Percentiles rank a stretch among this genome's conserved stretches.
Evolutionary conservation across 2,888 invertebrate genomes (phyloP).

Genomic region (Stomorhina lunata): DNA sequence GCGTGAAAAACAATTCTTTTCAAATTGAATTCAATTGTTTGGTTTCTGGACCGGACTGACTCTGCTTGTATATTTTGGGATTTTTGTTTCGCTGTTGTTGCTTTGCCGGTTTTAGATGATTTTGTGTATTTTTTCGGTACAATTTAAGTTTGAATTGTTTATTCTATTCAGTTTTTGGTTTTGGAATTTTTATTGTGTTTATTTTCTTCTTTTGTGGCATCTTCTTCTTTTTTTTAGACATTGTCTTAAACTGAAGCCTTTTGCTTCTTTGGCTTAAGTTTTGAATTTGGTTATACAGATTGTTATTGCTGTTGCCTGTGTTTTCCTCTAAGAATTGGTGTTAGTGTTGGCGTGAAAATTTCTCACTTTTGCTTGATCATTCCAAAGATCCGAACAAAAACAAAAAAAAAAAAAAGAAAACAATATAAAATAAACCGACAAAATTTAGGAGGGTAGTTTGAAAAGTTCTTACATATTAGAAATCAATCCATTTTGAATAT

Average conservation of each 20-base stretch:
- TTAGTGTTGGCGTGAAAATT: constrained; percentile 63
- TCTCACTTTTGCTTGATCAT: constrained; percentile 62
- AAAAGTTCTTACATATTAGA: neutral
- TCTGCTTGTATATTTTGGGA: neutral
- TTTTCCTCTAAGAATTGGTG: constrained; percentile 46
- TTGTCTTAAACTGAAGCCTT: constrained; percentile 37
- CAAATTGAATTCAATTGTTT: constrained; percentile 62
- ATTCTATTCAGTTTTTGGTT: constrained; percentile 11
- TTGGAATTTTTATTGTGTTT: constrained; percentile 28
- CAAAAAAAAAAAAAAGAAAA: constrained; percentile 4
- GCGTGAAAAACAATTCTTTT: constrained; percentile 56
- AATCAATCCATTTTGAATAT: too few relatives aligned
- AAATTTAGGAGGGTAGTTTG: neutral
- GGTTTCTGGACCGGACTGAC: constrained; percentile 37
- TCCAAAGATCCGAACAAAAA: constrained; percentile 31
- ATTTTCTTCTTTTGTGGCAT: constrained; percentile 12
- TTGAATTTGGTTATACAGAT: neutral
- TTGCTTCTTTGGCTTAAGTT: constrained; percentile 37
- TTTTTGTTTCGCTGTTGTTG: neutral
- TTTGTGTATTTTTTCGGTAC: constrained; percentile 36
- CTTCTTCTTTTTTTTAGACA: neutral
- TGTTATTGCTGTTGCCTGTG: constrained; percentile 4
- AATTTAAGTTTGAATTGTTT: constrained; percentile 55
- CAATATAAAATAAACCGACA: neutral
- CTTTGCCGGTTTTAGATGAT: neutral